Evolutionary conservation across 2,113 vertebrate genomes (phyloP), one percentile per base, ranked within the genome.

Genomic region (Baryphthengus martii): DNA sequence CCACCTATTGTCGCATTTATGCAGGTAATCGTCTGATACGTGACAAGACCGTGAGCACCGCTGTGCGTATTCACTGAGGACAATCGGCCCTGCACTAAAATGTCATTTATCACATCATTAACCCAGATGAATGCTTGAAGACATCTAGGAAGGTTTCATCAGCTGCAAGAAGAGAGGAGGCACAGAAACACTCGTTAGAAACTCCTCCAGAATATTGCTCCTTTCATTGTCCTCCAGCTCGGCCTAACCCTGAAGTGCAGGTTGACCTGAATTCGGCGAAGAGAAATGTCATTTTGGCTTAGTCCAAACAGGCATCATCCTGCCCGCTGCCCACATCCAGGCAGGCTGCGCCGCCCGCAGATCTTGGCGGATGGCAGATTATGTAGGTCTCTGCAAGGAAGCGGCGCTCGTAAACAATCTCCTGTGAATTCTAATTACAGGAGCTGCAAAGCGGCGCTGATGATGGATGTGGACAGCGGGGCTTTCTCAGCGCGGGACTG

Each of bases 281-380:
- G 63, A 68, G 67, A 74, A 72, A 62, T 63, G 83, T 93, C 79
- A 55, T 61, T 85, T 74, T 74, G 67, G 55, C 45, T 96, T 84
- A 93, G 59, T 24, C 59, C 59, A 62, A 47, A 20, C 67, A 75
- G 59, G 47, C 47, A 61, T 93, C 94, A 94, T 52, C 49, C 82
- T 37, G 44, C 58, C 76, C 2, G 15, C 58, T 80, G 55, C 50
- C 73, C 61, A 17, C 52, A 61, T 9, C 44, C 92, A 24, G 10
- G 39, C 44, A 6, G 35, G 59, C 63, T n/a, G n/a, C 1, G 2
- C 31, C 23, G 44, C 7, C 39, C 42, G 65, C 49, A 67, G 33
- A 59, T 40, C 35, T 35, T 0, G 0, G 33, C 4, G 66, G 44
- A 56, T 12, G 37, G 58, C 37, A 44, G 65, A 4, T 24, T 29